Evolutionary conservation across 2,888 invertebrate genomes (phyloP), one percentile per base, ranked within the genome.

Genomic region (Argyra leucocephala): DNA sequence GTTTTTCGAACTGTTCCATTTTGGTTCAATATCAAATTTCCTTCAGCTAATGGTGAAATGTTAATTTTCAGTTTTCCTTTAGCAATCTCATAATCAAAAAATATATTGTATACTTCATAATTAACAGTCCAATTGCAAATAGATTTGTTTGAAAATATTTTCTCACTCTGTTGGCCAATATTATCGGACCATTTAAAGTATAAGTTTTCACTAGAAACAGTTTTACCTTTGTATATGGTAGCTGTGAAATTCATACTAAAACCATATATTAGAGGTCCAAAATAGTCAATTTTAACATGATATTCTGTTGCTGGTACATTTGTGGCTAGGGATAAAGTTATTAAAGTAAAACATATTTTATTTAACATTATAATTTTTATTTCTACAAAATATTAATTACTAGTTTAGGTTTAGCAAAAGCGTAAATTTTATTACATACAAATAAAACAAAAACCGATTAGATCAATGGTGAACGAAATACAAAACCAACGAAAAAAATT

Each of bases 231-330:
- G n/a, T n/a, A n/a, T n/a, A n/a, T n/a, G n/a, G n/a, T 74, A 12
- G 76, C 78, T 23, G 74, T 84, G 74, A 92, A 88, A 69, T 86
- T 86, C 59, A 91, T 82, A 64, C 84, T 86, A 5, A 87, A 87
- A 23, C 91, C 92, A 64, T 85, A 79, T 21, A 91, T 86, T n/a
- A 86, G 84, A 62, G 88, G 87, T 10, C 87, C 86, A 77, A 88
- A 83, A 68, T 83, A 83, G 15, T 80, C 79, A 68, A 91, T 75
- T 65, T 78, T 76, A 61, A 89, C 81, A 69, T 74, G 67, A 69
- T 80, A 81, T n/a, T 73, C 72, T 65, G 72, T 67, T 62, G 71
- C 73, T 73, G 65, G 57, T 67, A 64, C 9, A 31, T 31, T 31
- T 31, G 7, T 31, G 31, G 31, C 9, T 12, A 31, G 7, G 7